These are phyloP conservation scores for Oreohelix idahoensis DNA, from an alignment of 1,140 invertebrate species.

Conservation along the genomic window DNA sequence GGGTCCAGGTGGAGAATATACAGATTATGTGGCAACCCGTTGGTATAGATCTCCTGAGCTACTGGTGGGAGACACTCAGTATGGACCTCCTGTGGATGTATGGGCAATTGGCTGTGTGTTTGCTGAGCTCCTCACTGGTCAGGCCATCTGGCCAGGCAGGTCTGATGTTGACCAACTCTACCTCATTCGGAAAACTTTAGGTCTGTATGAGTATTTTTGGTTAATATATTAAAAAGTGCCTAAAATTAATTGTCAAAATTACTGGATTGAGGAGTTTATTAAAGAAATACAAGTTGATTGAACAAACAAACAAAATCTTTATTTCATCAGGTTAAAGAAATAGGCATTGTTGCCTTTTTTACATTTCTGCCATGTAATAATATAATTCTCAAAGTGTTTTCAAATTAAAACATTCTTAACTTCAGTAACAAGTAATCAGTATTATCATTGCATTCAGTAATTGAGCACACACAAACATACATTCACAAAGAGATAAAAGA, in stretches of 20 bases:
- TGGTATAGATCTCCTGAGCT: conserved; percentile 98
- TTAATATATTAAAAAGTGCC: not conserved
- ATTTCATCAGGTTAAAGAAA: no score
- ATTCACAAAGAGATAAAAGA: not conserved
- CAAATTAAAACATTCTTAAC: no score
- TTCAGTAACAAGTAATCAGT: no score
- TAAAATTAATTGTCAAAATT: no score
- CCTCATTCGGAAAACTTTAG: conserved; percentile 89
- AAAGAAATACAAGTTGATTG: no score
- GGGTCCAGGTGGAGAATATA: conserved; percentile 95
- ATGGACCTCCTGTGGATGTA: conserved; percentile 96
- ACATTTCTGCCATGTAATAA: no score
- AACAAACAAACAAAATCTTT: no score
- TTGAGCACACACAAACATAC: no score
- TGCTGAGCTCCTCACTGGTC: conserved; percentile 88
- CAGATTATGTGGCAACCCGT: conserved; percentile 98
- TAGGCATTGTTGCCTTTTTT: no score
- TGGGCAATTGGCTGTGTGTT: conserved; percentile 95
- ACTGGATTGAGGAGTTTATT: no score
- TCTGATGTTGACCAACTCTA: conserved; percentile 99
- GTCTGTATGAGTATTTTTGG: conserved; percentile 61
- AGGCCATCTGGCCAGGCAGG: conserved; percentile 92
- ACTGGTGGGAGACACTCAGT: conserved; percentile 96
- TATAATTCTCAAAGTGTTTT: no score
- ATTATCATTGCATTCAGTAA: no score